Conservation (phyloP, 2,113 vertebrate genomes). For the Oplegnathus fasciatus region DNA sequence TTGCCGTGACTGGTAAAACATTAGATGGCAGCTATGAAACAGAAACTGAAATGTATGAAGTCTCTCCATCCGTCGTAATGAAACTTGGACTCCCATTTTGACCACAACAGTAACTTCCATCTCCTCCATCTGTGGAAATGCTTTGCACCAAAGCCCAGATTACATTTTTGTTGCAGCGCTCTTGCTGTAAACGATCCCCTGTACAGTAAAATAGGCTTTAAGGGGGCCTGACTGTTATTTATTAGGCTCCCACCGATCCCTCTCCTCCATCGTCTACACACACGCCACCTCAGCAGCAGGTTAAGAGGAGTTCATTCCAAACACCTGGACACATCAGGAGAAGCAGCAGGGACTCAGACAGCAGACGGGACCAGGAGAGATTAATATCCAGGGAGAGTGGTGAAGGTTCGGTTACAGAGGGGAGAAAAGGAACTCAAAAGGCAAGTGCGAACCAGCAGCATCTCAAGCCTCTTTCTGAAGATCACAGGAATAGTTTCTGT, state of each 20-base stretch:
- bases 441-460: not conserved
- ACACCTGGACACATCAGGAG: constrained; percentile 39
- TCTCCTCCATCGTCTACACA: not conserved
- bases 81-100: constrained; percentile 38
- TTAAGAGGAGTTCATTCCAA: constrained; percentile 44
- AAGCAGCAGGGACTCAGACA: constrained; percentile 21
- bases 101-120: constrained; percentile 39
- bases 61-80: constrained; percentile 28
- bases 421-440: constrained; percentile 8
- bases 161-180: constrained; percentile 39
- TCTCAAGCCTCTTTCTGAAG: constrained; percentile 1
- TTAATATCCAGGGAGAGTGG: constrained; percentile 5
- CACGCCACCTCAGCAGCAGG: constrained; percentile 22
- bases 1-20: not conserved
- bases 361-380: constrained; percentile 9
- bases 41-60: constrained; percentile 8
- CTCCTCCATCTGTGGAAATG: constrained; percentile 55
- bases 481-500: constrained; percentile 2
- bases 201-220: constrained; percentile 45
- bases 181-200: constrained; percentile 46
- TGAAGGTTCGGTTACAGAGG: constrained; percentile 23
- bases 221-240: constrained; percentile 67
- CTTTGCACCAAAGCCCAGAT: constrained; percentile 46
- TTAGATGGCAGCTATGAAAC: constrained; percentile 8
- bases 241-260: constrained; percentile 50